Percentiles rank a stretch among this genome's conserved stretches.
phyloP scores from a whole-genome alignment of 53 echinoderm and acorn worm genomes.

The Paracentrotus lividus region DNA sequence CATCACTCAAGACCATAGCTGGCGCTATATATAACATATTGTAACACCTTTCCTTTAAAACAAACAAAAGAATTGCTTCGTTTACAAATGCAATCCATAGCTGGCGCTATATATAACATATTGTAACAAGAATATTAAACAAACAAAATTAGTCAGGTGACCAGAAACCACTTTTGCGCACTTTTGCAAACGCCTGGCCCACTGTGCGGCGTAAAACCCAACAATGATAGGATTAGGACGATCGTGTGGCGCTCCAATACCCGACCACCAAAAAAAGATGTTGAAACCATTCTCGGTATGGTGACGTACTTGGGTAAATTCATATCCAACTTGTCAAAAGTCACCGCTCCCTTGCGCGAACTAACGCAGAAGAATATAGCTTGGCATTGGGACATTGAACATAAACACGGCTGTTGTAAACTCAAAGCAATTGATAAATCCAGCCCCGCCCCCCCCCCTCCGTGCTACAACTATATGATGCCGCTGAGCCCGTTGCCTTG shows the following conservation, averaged over 20 bases:
- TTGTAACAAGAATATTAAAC: too few relatives aligned
- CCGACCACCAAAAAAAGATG: background rate
- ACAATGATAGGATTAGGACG: background rate
- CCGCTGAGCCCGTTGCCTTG: slow-evolving; percentile 1
- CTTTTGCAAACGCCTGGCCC: too few relatives aligned
- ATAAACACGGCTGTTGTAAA: slow-evolving; percentile 67
- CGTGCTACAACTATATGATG: slow-evolving; percentile 50
- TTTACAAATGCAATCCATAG: too few relatives aligned
- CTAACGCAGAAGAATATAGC: slow-evolving; percentile 40
- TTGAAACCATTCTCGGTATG: slow-evolving; percentile 64
- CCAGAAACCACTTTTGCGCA: too few relatives aligned
- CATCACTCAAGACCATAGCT: too few relatives aligned
- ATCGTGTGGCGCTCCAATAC: background rate
- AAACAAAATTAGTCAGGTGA: too few relatives aligned
- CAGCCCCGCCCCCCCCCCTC: too few relatives aligned
- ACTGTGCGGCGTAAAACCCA: background rate
- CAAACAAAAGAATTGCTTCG: too few relatives aligned
- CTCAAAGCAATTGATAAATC: slow-evolving; percentile 59
- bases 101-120: too few relatives aligned
- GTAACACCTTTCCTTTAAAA: too few relatives aligned
- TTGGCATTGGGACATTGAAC: slow-evolving; percentile 70
- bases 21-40: too few relatives aligned
- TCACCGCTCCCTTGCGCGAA: slow-evolving; percentile 38
- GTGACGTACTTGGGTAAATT: slow-evolving; percentile 65
- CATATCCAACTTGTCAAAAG: slow-evolving; percentile 47